A percentile compares a stretch with the other conserved stretches of the same genome.
phyloP scores from a whole-genome alignment of 2,888 invertebrate genomes.

The Drosophila neutralis region DNA sequence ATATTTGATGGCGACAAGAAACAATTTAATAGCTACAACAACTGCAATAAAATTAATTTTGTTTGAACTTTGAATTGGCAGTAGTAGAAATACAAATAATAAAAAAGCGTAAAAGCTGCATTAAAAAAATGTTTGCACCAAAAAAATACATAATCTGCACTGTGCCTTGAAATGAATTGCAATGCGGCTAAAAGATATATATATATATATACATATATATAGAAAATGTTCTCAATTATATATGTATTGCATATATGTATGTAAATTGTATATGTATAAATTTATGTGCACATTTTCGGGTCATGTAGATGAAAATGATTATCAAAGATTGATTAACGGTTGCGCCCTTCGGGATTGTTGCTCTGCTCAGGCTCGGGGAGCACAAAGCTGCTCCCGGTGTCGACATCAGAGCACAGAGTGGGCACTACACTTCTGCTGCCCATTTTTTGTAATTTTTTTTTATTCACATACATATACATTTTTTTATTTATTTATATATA shows the following conservation, averaged over 20 bases:
- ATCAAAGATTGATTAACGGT: constrained; percentile 73
- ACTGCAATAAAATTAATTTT: neutral
- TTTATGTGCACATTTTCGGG: constrained; percentile 29
- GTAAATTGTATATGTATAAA: constrained; percentile 2
- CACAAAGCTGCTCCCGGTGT: constrained; percentile 5
- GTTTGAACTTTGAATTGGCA: neutral
- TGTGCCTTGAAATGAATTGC: constrained; percentile 28
- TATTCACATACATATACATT: constrained; percentile 14
- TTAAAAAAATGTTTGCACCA: neutral
- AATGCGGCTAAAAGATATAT: constrained; percentile 26
- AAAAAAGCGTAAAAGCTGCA: neutral
- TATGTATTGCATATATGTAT: constrained; percentile 7
- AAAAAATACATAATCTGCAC: constrained; percentile 7
- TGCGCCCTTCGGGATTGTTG: constrained; percentile 43
- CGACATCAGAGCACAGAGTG: constrained; percentile 31
- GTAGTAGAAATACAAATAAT: neutral
- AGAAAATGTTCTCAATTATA: neutral
- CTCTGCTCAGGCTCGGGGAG: constrained; percentile 8
- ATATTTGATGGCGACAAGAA: neutral
- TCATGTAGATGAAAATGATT: constrained; percentile 60
- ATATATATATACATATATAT: neutral
- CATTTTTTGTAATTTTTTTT: constrained; percentile 5
- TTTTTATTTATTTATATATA: constrained; percentile 23
- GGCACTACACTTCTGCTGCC: constrained; percentile 29
- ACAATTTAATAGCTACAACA: constrained; percentile 32